Evolutionary conservation across 2,888 invertebrate genomes (phyloP), one percentile per base, ranked within the genome.

Genomic region (Leptodirus hochenwartii): DNA sequence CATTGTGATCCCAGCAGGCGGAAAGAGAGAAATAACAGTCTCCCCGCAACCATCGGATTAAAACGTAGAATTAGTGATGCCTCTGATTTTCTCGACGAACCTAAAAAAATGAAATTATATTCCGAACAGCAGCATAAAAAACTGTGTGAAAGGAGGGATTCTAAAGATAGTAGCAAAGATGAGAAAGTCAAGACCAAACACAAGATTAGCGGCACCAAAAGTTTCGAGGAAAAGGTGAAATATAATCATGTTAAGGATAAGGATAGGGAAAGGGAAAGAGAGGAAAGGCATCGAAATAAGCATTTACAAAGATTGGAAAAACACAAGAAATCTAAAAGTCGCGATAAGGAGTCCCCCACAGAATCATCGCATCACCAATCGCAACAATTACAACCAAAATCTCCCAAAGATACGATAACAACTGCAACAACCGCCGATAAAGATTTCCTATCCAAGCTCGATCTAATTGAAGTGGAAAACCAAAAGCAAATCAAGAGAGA

Each of bases 11-110:
- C 44, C 5, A 46, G 40, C 27, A 66, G 67, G 49, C 54, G 67
- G 23, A 69, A 69, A 51, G 70, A 71, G 44, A 59, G 69, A 25
- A 57, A 66, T 32, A 70, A 65, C 49, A 68, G 66, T 49, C 54
- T 69, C 40, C 71, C 72, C 4, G 67, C 71, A 3, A 64, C 64
- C 34, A 64, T 75, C 16, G 67, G 73, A 1, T 59, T 64, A 32
- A 84, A 84, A 53, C 62, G 84, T 29, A 64, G 82, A 34, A 66
- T 79, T 45, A 81, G 81, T 38, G 82, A 82, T 34, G 66, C 64
- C 43, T 41, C 60, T 29, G 66, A 68, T 39, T 56, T 56, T 30
- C 48, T 62, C 3, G 57, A 60, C 30, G 73, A 77, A 35, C 47
- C 60, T 3, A 78, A 78, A 43, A 67, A 69, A 37, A 58, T 62